A percentile compares a stretch with the other conserved stretches of the same genome.
These are phyloP conservation scores for Dendrolimus punctatus DNA, from an alignment of 1,140 invertebrate species.

Conservation along the genomic window DNA sequence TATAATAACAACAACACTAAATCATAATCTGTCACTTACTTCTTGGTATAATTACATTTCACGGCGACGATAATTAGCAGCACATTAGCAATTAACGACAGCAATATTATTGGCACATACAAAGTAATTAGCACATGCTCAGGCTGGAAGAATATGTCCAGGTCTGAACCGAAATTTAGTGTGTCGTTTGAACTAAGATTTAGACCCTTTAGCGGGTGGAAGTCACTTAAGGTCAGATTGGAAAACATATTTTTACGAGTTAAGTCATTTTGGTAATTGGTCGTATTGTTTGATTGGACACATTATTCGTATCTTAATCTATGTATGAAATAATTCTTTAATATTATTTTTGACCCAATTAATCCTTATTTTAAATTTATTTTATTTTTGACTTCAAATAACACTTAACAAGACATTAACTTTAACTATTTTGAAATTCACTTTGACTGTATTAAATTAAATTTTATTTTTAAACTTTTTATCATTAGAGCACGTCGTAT, in stretches of 20 bases:
- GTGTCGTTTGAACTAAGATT: constrained; percentile 34
- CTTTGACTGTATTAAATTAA: too few species aligned
- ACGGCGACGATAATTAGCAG: constrained; percentile 76
- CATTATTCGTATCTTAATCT: too few species aligned
- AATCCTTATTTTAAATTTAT: too few species aligned
- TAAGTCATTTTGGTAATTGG: too few species aligned
- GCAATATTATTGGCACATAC: constrained; percentile 73
- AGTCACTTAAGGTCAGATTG: constrained; percentile 15
- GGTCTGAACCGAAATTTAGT: constrained; percentile 29
- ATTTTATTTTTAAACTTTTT: too few species aligned
- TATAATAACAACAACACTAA: not conserved
- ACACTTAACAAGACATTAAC: too few species aligned
- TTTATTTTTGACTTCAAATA: too few species aligned
- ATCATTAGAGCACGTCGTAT: too few species aligned
- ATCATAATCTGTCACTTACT: constrained; percentile 59
- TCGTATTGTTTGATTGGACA: too few species aligned
- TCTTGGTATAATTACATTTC: constrained; percentile 77
- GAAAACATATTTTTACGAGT: constrained; percentile 6
- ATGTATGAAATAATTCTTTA: too few species aligned
- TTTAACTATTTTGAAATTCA: too few species aligned
- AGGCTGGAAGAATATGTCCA: constrained; percentile 53
- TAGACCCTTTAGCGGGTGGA: constrained; percentile 18
- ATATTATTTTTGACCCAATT: too few species aligned
- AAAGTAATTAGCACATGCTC: constrained; percentile 70
- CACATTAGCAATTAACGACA: constrained; percentile 74